Evolutionary conservation across 2,888 invertebrate species (phyloP), one percentile per base, ranked within the genome.

Genomic region (Notodonta dromedarius): DNA sequence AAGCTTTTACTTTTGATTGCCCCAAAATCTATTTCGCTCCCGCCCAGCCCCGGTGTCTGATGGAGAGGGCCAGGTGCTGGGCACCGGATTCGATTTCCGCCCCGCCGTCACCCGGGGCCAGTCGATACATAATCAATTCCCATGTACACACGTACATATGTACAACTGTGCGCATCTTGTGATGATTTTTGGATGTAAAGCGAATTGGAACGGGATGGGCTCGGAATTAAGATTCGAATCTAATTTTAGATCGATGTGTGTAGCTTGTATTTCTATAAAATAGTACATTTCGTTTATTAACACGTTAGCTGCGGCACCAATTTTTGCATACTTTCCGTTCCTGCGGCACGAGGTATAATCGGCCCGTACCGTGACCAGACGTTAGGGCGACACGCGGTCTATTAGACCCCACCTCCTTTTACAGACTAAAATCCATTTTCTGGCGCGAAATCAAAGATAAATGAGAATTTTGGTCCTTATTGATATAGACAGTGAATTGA

Each of bases 11-110:
- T n/a, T 46, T 46, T 46, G 46, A 46, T 46, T 46, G n/a, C 46
- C 56, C n/a, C 24, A 24, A 56, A 56, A 56, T 56, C 42, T 56
- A 44, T 56, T 56, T 24, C 40, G 44, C 13, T 39, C 52, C 12
- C 13, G 35, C 12, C 12, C 32, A 12, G 54, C n/a, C 9, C 35
- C 35, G 54, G 54, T 54, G 54, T 54, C 39, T 54, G 54, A 54
- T 39, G 13, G 39, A 39, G 39, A 39, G 5, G 70, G 63, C 69
- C 81, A 78, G 82, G 81, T 79, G 81, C 74, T 68, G 72, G 74
- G 76, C 79, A 76, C 77, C 71, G 78, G 80, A 83, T 85, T 86
- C 84, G 79, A 86, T 86, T 85, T 86, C 85, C 85, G 85, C 57
- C 73, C 58, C 77, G 73, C 77, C 78, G 78, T 71, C 74, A 73